Conservation (phyloP, 1,140 invertebrate species). For the Drosophila mayri region DNA sequence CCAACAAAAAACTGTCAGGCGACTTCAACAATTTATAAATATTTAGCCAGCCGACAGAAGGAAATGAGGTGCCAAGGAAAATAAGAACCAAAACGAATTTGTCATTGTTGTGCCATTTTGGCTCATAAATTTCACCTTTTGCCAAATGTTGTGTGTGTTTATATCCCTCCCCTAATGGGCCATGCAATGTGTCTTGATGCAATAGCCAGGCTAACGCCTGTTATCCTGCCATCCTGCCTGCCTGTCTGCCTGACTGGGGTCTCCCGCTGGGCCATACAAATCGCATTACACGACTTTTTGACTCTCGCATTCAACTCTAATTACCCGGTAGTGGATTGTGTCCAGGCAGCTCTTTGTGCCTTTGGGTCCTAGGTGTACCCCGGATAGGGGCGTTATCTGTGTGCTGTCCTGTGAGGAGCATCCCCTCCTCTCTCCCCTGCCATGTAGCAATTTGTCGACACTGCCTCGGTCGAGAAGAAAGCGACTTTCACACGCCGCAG, state of each 20-base stretch:
- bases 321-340: conserved; percentile 79
- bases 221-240: conserved; percentile 35
- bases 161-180: conserved; percentile 51
- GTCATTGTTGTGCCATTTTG: conserved; percentile 72
- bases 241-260: conserved; percentile 26
- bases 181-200: conserved; percentile 78
- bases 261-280: conserved; percentile 78
- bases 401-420: conserved; percentile 60
- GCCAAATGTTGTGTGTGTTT: conserved; percentile 20
- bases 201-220: conserved; percentile 35
- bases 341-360: conserved; percentile 40
- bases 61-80: conserved; percentile 56
- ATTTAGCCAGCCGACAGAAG: conserved; percentile 65
- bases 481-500: conserved; percentile 68
- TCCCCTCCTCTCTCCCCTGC: conserved; percentile 12
- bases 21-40: conserved; percentile 78
- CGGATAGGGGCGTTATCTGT: conserved; percentile 72
- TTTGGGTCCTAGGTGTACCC: conserved; percentile 15
- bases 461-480: conserved; percentile 42
- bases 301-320: conserved; percentile 78
- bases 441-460: conserved; percentile 74
- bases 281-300: conserved; percentile 82
- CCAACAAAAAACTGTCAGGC: conserved; percentile 38
- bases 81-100: conserved; percentile 80
- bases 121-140: conserved; percentile 65